These are phyloP conservation scores for Lepidurus couesii DNA, from an alignment of 1,140 invertebrate species.

Conservation along the genomic window DNA sequence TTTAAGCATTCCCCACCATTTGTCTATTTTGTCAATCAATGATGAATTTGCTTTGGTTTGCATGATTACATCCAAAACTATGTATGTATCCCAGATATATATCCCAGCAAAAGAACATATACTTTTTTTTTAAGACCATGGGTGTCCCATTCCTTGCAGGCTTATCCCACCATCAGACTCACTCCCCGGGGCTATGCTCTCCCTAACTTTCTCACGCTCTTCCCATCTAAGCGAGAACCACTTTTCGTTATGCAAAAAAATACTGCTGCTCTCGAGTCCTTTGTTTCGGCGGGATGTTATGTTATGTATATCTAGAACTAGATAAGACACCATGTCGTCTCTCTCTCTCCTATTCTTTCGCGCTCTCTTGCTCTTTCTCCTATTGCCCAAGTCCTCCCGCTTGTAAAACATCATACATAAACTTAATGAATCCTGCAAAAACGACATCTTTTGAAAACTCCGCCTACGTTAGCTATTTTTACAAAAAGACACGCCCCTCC, in stretches of 20 bases:
- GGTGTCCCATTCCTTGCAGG: slow-evolving; percentile 16
- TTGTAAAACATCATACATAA: slow-evolving; percentile 5
- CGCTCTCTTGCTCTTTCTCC: slow-evolving; percentile 7
- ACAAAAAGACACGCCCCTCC: not conserved
- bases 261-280: not conserved
- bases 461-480: no score
- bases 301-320: slow-evolving; percentile 4
- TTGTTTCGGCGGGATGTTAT: not conserved
- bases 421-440: not conserved
- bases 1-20: not conserved
- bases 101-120: not conserved
- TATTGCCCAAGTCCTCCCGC: not conserved
- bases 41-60: not conserved
- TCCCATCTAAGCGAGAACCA: slow-evolving; percentile 9
- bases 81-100: not conserved
- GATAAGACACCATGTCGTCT: not conserved
- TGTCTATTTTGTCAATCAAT: slow-evolving; percentile 12
- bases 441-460: not conserved
- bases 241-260: slow-evolving; percentile 18
- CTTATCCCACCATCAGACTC: slow-evolving; percentile 13
- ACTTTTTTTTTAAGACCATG: not conserved
- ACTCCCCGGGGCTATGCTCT: slow-evolving; percentile 4
- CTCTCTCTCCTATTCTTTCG: not conserved
- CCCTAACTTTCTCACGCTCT: slow-evolving; percentile 17
- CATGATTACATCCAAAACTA: not conserved